These are phyloP conservation scores for Heliopora coerulea DNA, from an alignment of 92 coral and sea anemone species.

Conservation along the genomic window DNA sequence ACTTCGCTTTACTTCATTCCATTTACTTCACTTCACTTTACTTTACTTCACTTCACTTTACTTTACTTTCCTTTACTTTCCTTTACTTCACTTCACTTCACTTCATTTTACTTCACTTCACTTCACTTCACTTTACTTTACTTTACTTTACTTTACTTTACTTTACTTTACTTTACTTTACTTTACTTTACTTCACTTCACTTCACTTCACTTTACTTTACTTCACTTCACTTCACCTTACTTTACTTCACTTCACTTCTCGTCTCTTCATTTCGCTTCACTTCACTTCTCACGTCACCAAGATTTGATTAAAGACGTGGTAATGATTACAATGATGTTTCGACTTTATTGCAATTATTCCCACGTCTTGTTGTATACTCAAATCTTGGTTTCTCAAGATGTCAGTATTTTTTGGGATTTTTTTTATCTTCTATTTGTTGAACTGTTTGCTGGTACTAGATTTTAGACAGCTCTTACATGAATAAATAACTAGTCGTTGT, in stretches of 20 bases:
- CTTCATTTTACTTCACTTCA: background rate
- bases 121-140: conserved; percentile 2
- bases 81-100: background rate
- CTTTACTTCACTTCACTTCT: conserved; percentile 6
- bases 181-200: conserved; percentile 20
- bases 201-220: conserved; percentile 21
- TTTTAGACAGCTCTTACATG: too few species aligned
- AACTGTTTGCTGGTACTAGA: too few species aligned
- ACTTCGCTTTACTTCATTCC: background rate
- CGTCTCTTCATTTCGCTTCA: conserved; percentile 22
- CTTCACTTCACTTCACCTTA: conserved; percentile 12
- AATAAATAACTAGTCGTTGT: too few species aligned
- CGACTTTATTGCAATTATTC: too few species aligned
- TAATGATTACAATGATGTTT: too few species aligned
- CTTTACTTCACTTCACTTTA: background rate
- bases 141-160: conserved; percentile 12
- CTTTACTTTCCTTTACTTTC: background rate
- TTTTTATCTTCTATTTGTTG: too few species aligned
- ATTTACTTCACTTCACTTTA: background rate
- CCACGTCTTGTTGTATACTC: too few species aligned
- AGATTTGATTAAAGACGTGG: too few species aligned
- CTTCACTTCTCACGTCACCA: too few species aligned
- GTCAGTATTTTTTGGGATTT: too few species aligned
- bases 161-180: conserved; percentile 11
- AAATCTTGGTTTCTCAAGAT: too few species aligned